Conservation (phyloP, 2,888 invertebrate genomes). For the Athetis lepigone region DNA sequence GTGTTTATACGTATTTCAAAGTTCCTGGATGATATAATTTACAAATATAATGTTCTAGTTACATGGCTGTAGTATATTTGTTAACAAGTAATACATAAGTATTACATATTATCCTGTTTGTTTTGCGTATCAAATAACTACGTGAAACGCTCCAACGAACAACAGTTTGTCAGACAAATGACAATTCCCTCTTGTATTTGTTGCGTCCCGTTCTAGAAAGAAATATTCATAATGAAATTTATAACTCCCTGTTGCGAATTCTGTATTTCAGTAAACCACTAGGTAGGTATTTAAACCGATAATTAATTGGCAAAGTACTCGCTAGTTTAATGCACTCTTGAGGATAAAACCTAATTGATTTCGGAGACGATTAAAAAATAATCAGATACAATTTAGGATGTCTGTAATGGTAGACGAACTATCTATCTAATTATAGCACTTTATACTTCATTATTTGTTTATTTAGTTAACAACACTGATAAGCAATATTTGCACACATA, state of each 20-base stretch:
- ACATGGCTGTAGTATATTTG: slow-evolving; percentile 8
- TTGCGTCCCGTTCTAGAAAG: neutral
- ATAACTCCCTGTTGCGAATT: neutral
- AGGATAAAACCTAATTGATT: neutral
- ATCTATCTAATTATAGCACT: slow-evolving; percentile 12
- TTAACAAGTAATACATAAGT: neutral
- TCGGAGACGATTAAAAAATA: slow-evolving; percentile 7
- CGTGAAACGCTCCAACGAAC: slow-evolving; percentile 3
- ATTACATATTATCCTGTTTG: slow-evolving; percentile 36
- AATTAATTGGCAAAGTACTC: neutral
- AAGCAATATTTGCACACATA: slow-evolving; percentile 28
- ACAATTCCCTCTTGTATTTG: neutral
- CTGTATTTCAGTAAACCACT: neutral
- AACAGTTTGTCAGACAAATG: neutral
- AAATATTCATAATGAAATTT: slow-evolving; percentile 1
- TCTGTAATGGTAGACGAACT: slow-evolving; percentile 3
- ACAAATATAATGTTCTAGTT: too few relatives aligned
- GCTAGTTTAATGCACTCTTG: neutral
- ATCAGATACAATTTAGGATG: neutral
- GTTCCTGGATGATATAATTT: too few relatives aligned
- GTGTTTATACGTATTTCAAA: too few relatives aligned
- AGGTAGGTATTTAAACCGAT: neutral
- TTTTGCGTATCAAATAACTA: slow-evolving; percentile 31
- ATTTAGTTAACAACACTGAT: slow-evolving; percentile 15
- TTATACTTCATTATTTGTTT: neutral